phyloP scores from a whole-genome alignment of 2,797 vertebrate genomes.

The Crypturellus tataupa region DNA sequence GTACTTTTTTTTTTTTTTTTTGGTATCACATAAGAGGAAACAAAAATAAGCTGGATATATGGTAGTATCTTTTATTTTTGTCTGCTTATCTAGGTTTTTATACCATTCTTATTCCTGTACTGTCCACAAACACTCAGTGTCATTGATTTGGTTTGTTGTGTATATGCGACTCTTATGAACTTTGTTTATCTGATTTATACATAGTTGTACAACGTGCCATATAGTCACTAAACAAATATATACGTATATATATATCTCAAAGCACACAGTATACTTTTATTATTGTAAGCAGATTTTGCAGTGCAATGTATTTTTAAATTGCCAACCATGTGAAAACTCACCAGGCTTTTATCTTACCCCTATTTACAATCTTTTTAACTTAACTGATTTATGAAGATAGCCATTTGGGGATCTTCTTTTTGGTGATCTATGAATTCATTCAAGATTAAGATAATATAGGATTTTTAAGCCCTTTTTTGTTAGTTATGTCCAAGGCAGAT shows the following conservation, averaged over 20 bases:
- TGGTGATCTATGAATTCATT: not conserved
- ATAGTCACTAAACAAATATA: not conserved
- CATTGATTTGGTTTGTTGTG: not conserved
- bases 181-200: not conserved
- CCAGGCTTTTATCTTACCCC: not conserved
- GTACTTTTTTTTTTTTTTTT: not conserved
- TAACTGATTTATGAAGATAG: not conserved
- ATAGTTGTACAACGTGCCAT: not conserved
- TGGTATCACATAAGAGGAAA: not conserved
- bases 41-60: not conserved
- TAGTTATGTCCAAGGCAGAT: not conserved
- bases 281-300: not conserved
- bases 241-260: not conserved
- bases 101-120: not conserved
- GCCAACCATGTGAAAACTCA: not conserved
- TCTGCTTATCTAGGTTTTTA: not conserved
- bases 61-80: not conserved
- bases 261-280: not conserved
- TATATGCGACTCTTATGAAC: not conserved
- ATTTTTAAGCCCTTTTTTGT: slow-evolving; percentile 16
- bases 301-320: not conserved
- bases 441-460: not conserved
- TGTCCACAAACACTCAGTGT: not conserved
- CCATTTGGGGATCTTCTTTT: not conserved
- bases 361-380: not conserved